These are phyloP conservation scores for Microplitis mediator DNA, from an alignment of 1,140 invertebrate species.

Conservation along the genomic window DNA sequence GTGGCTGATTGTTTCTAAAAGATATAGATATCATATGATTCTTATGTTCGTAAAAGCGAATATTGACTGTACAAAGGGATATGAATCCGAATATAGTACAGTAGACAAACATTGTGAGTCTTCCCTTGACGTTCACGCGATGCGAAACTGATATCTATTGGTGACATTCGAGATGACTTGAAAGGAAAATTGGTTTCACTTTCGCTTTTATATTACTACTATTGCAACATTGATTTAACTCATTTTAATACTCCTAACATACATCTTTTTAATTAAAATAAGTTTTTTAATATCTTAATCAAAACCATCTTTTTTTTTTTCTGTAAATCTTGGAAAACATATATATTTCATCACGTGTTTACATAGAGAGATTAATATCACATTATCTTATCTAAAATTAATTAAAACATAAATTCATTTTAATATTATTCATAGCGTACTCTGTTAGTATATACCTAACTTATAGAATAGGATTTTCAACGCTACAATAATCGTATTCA, in stretches of 20 bases:
- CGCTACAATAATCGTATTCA: no score
- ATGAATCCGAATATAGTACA: no score
- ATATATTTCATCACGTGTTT: no score
- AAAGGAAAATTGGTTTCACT: conserved; percentile 3
- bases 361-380: no score
- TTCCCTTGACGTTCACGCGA: conserved; percentile 1
- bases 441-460: no score
- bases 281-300: background rate
- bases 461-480: no score
- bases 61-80: background rate
- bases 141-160: background rate
- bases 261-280: background rate
- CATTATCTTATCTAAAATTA: no score
- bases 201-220: background rate
- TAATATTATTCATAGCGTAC: no score
- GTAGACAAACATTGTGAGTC: conserved; percentile 3
- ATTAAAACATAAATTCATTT: no score
- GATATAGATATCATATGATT: background rate
- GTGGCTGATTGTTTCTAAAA: background rate
- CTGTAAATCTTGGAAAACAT: no score
- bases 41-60: background rate
- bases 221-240: background rate
- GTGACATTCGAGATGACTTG: conserved; percentile 6
- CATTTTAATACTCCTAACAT: background rate
- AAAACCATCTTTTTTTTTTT: no score